Evolutionary conservation across 2,113 vertebrate species (phyloP).

Genomic region (Bothrops jararaca): DNA sequence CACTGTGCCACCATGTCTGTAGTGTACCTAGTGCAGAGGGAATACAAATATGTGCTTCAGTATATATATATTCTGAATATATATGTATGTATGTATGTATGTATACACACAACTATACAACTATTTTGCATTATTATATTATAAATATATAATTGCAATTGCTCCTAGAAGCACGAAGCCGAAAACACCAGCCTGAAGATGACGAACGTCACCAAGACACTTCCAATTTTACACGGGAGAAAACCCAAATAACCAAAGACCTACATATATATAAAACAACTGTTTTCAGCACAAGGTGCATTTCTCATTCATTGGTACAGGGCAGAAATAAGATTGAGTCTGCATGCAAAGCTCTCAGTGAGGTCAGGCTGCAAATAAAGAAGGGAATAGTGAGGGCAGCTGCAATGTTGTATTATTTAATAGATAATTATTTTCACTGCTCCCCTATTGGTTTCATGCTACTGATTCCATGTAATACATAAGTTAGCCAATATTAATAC

Average conservation of each 20-base stretch:
- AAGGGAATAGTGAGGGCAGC: constrained; percentile 3
- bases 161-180: too few relatives aligned
- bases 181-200: too few relatives aligned
- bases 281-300: neutral
- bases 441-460: constrained; percentile 49
- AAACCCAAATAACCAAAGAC: too few relatives aligned
- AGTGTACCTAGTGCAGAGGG: neutral
- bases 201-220: too few relatives aligned
- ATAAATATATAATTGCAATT: too few relatives aligned
- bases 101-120: too few relatives aligned
- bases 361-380: constrained; percentile 37
- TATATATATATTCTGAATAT: neutral
- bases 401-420: constrained; percentile 46
- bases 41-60: neutral
- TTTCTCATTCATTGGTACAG: constrained; percentile 9
- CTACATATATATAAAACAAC: neutral
- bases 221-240: too few relatives aligned
- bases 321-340: constrained; percentile 12
- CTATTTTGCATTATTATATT: too few relatives aligned
- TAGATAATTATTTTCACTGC: constrained; percentile 29
- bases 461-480: constrained; percentile 62
- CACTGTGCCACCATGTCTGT: neutral
- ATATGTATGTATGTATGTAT: too few relatives aligned
- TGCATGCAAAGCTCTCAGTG: constrained; percentile 30
- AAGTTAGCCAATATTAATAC: constrained; percentile 67